A percentile compares a stretch with the other conserved stretches of the same genome.
Evolutionary conservation across 2,113 vertebrate genomes (phyloP).

Genomic region (Alaudala cheleensis): DNA sequence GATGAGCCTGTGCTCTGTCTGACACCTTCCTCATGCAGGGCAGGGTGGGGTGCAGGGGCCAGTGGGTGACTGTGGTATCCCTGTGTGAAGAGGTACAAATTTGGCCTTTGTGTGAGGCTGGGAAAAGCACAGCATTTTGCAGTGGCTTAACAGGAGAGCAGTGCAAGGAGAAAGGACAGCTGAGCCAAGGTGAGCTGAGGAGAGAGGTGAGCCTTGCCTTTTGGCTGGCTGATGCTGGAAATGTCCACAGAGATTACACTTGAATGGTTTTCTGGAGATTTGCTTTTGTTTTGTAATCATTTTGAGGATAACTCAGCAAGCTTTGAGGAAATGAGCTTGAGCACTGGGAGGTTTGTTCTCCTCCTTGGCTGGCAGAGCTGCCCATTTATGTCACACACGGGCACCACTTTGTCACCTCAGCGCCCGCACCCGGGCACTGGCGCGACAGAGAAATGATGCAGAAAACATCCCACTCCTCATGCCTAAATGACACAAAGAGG

Average conservation of each 20-base stretch:
- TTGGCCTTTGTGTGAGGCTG: fast-evolving
- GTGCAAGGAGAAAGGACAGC: background rate
- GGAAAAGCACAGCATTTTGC: background rate
- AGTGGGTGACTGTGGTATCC: background rate
- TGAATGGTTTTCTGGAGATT: background rate
- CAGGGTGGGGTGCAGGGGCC: background rate
- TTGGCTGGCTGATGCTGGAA: background rate
- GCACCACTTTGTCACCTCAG: fast-evolving
- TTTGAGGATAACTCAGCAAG: background rate
- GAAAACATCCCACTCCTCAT: background rate
- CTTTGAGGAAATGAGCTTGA: background rate
- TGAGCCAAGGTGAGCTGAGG: background rate
- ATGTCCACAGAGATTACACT: background rate
- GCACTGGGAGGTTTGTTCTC: background rate
- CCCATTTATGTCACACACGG: fast-evolving
- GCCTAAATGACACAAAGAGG: background rate
- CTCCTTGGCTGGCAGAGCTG: background rate
- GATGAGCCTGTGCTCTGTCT: background rate
- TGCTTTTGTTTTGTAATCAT: background rate
- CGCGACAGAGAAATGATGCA: background rate
- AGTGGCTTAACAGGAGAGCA: background rate
- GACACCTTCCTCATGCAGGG: background rate
- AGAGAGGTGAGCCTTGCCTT: background rate
- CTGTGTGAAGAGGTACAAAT: background rate
- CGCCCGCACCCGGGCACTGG: background rate